These are phyloP conservation scores for Sigmodon hispidus DNA, from an alignment of 2,113 vertebrate genomes.

Conservation along the genomic window DNA sequence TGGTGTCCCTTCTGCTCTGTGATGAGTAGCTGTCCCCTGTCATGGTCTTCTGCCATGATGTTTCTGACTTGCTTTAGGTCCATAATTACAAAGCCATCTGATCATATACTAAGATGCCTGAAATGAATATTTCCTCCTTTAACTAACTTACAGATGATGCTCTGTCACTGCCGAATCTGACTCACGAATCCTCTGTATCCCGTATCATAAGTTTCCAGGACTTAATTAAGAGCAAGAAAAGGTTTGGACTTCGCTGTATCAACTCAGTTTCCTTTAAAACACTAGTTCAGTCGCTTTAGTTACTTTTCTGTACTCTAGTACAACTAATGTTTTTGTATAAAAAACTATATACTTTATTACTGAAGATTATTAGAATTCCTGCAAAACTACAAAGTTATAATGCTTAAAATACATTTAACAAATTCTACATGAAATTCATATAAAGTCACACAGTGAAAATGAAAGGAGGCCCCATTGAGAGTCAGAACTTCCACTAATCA, in stretches of 20 bases:
- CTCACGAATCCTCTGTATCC: no score
- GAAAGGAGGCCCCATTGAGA: neutral
- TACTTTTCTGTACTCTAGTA: neutral
- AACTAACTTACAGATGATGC: no score
- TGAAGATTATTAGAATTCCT: conserved; percentile 44
- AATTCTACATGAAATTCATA: neutral
- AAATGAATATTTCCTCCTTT: neutral
- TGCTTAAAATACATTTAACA: conserved; percentile 34
- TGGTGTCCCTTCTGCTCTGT: neutral
- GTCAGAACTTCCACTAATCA: accelerated
- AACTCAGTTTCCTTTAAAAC: neutral
- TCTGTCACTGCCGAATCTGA: neutral
- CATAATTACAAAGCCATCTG: neutral
- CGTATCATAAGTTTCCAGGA: accelerated
- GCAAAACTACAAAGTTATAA: conserved; percentile 43
- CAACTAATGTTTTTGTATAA: neutral
- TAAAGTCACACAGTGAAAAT: neutral
- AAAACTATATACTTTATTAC: conserved; percentile 8
- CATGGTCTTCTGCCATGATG: neutral
- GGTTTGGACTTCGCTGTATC: neutral
- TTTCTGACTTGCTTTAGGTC: neutral
- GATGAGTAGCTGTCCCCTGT: neutral
- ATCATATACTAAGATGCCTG: no score
- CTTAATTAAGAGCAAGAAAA: neutral
- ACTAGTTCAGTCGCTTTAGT: neutral